phyloP scores from a whole-genome alignment of 2,888 invertebrate genomes.

The Oligia fasciuncula region DNA sequence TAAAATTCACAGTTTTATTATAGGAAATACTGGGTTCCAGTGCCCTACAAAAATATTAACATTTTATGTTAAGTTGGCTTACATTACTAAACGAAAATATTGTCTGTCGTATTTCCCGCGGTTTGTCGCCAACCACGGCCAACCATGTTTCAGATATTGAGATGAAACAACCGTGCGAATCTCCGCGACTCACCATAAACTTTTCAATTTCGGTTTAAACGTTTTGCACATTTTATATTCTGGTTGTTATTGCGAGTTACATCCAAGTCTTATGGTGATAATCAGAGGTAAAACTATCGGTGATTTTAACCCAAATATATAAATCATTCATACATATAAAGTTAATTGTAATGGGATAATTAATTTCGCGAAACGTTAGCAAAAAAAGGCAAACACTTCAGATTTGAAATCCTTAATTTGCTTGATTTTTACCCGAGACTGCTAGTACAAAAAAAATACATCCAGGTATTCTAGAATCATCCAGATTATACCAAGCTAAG shows the following conservation, averaged over 20 bases:
- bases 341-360: background rate
- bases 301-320: slow-evolving; percentile 3
- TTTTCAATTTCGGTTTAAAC: slow-evolving; percentile 45
- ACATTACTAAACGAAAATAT: background rate
- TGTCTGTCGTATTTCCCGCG: background rate
- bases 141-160: slow-evolving; percentile 24
- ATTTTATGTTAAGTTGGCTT: background rate
- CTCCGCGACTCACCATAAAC: slow-evolving; percentile 28
- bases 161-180: slow-evolving; percentile 26
- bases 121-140: slow-evolving; percentile 17
- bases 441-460: background rate
- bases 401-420: background rate
- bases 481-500: background rate
- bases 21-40: background rate
- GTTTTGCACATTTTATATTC: slow-evolving; percentile 29
- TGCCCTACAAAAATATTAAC: background rate
- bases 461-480: background rate
- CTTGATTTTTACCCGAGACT: background rate
- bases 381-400: slow-evolving; percentile 3
- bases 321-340: too few species aligned
- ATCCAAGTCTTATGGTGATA: background rate
- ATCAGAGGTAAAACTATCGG: background rate
- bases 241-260: slow-evolving; percentile 14
- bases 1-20: background rate
- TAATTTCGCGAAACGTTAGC: background rate